Evolutionary conservation across 2,888 invertebrate species (phyloP).

Genomic region (Rugalucina vietnamica): DNA sequence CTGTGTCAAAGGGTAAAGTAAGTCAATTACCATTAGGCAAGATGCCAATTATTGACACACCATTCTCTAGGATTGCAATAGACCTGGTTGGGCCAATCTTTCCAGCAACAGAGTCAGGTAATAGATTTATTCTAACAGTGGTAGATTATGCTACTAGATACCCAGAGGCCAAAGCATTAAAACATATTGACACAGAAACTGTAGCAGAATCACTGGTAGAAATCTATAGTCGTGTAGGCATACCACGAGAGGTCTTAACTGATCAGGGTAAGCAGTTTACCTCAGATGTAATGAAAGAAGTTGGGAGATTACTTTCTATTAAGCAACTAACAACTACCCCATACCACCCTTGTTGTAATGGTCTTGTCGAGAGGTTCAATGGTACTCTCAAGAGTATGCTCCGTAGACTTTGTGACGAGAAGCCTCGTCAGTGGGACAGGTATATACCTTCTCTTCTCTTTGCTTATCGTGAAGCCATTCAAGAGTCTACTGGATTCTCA

Average conservation of each 20-base stretch:
- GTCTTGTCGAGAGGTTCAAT: background rate
- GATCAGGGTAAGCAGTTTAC: conserved; percentile 61
- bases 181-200: conserved; percentile 33
- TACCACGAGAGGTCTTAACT: conserved; percentile 45
- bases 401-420: background rate
- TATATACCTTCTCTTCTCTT: background rate
- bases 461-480: background rate
- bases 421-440: background rate
- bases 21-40: conserved; percentile 42
- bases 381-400: background rate
- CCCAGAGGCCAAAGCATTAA: conserved; percentile 24
- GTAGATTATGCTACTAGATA: conserved; percentile 52
- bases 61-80: conserved; percentile 53
- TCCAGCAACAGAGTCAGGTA: conserved; percentile 27
- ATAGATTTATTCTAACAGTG: conserved; percentile 49
- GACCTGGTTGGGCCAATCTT: conserved; percentile 57
- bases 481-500: background rate
- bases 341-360: background rate
- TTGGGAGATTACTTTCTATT: conserved; percentile 40
- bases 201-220: conserved; percentile 53
- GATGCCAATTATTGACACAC: conserved; percentile 61
- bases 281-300: conserved; percentile 54
- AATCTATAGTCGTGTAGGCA: conserved; percentile 36
- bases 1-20: conserved; percentile 46
- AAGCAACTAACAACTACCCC: background rate